Conservation (phyloP, 2,113 vertebrate species). For the Sciurus niger region DNA sequence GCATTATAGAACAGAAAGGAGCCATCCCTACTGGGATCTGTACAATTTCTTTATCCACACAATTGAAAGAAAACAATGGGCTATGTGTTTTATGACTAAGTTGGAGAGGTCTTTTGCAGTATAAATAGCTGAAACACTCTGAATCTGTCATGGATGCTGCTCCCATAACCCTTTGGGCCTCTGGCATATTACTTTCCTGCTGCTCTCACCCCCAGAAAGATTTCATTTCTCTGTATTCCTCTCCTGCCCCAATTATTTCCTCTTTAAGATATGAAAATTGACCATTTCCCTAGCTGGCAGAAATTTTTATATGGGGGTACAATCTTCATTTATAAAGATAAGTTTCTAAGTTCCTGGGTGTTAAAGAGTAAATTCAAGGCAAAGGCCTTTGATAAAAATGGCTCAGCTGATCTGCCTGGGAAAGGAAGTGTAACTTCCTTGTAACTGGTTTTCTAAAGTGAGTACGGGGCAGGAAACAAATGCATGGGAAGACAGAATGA, state of each 20-base stretch:
- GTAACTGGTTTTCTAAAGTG: neutral
- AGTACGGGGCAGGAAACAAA: neutral
- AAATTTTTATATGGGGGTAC: neutral
- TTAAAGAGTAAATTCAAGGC: neutral
- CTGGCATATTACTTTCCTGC: accelerated
- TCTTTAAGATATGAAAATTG: neutral
- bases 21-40: too few species aligned
- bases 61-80: neutral
- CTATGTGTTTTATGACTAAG: neutral
- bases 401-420: neutral
- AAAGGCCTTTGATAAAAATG: neutral
- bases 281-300: neutral
- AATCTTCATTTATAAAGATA: neutral
- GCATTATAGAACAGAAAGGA: neutral
- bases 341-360: neutral
- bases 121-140: neutral
- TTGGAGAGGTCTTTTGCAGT: neutral
- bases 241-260: neutral
- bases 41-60: neutral
- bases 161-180: too few species aligned
- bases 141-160: neutral
- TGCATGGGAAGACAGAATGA: neutral
- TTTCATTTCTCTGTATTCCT: neutral
- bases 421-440: neutral
- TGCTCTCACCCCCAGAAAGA: neutral